Evolutionary conservation across 2,113 vertebrate genomes (phyloP), one percentile per base, ranked within the genome.

Genomic region (Callocephalon fimbriatum): DNA sequence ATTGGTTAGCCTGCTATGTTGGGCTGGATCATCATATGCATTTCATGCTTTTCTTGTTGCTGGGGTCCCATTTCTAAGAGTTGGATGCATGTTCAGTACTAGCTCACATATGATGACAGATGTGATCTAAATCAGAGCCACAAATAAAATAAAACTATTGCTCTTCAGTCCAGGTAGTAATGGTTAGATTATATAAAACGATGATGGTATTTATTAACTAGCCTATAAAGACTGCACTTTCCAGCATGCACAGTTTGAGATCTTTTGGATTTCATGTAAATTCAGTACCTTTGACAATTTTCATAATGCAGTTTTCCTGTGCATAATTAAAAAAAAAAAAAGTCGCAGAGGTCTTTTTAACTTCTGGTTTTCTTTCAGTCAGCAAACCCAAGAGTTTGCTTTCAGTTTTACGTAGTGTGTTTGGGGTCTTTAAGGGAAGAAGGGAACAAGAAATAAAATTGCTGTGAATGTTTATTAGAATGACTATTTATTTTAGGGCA

Each of bases 11-110:
- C 62, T 10, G 0, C 20, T 35, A 18, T 17, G 7, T 48, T 73
- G 40, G 65, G 45, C 44, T 0, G 0, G 20, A 6, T 37, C 79
- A 20, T 32, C 35, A 3, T 2, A 3, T 2, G 3, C 42, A 40
- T 96, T 95, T 97, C 27, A 86, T 95, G 62, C 91, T 88, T 95
- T 76, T 94, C 78, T 79, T 71, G 35, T 71, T 96, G 42, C 83
- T 95, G 73, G 88, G 68, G 29, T 61, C 10, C 35, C 38, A 16
- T 31, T 81, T 44, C 25, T 51, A 31, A 18, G n/a, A 54, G 54
- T 35, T 73, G 6, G 29, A 19, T 67, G n/a, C 8, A 0, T 47
- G 11, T 27, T 75, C 26, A 2, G 40, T 77, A 7, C 27, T 23
- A 20, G 37, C 44, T 48, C 37, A 13, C 25, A 0, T 12, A 53